These are phyloP conservation scores for Fulica atra DNA, from an alignment of 2,113 vertebrate species.

Conservation along the genomic window DNA sequence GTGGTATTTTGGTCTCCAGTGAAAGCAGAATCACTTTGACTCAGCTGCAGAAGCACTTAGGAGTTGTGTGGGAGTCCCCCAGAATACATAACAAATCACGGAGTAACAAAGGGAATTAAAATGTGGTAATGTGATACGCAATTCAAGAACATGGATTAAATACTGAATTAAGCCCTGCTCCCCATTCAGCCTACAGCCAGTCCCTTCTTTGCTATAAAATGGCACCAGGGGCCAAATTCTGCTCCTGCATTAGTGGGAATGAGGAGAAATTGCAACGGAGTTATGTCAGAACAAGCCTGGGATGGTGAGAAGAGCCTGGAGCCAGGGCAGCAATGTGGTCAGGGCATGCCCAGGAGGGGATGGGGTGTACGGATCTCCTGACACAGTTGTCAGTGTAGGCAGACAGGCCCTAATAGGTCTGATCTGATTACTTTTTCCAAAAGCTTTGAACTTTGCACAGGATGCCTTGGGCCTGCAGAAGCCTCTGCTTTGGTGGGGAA, in stretches of 20 bases:
- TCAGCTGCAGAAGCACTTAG: conserved; percentile 57
- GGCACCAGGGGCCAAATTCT: neutral
- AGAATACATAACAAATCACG: conserved; percentile 46
- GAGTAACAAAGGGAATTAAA: conserved; percentile 53
- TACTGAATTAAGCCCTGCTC: conserved; percentile 2
- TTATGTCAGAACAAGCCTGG: conserved; percentile 4
- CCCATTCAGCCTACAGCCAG: neutral
- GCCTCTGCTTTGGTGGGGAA: neutral
- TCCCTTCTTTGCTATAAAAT: neutral
- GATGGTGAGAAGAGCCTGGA: conserved; percentile 7
- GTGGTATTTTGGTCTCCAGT: neutral
- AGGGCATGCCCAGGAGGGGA: conserved; percentile 15
- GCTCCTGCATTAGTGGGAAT: neutral
- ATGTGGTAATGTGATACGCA: neutral
- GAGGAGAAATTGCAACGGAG: neutral
- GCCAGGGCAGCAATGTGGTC: neutral
- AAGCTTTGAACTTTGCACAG: conserved; percentile 59
- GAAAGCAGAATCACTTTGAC: neutral
- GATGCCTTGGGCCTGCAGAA: conserved; percentile 23
- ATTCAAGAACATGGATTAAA: conserved; percentile 18
- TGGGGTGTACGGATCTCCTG: neutral
- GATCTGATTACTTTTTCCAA: conserved; percentile 45
- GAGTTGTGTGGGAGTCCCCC: conserved; percentile 22
- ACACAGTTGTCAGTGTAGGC: conserved; percentile 50
- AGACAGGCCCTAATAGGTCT: conserved; percentile 54